Evolutionary conservation across 2,888 invertebrate species (phyloP), one percentile per base, ranked within the genome.

Genomic region (Lottia scabra): DNA sequence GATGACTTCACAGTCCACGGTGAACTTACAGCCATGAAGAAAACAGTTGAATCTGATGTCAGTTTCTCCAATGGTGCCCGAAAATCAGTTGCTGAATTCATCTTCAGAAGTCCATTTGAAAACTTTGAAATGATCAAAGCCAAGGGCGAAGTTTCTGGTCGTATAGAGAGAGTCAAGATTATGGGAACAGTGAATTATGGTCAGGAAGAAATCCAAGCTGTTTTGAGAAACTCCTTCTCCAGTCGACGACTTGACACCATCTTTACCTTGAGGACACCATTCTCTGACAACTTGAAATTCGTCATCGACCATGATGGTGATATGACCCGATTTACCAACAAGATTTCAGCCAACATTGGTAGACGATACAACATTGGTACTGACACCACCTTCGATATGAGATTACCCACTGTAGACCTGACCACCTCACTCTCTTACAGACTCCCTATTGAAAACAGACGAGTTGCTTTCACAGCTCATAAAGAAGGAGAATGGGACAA

Each of bases 1-100:
- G 70, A 68, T 38, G 78, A 76, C 43, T 81, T 86, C 72, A 77
- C 74, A 19, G 79, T 81, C 56, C 78, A 78, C 43, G 77, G 75
- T 3, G 78, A 81, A 44, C 16, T 81, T 15, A 62, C 69, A n/a
- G n/a, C 76, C 4, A 67, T 43, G 23, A 27, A 48, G n/a, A 23
- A 74, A 16, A 67, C 67, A 26, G 62, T 65, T 23, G 30, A 70
- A 5, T 73, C 72, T 30, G 78, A 78, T 48, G 63, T 71, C 1
- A 63, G 67, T 38, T 67, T 72, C 62, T 67, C 67, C 6, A 19
- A 66, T 16, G 67, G 65, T 8, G 30, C 5, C 5, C 68, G 71
- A 43, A 73, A 43, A n/a, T 67, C 72, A 23, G 62, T 65, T 27
- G 76, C 74, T 16, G 65, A 67, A 26, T 45, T 75, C 16, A 45